Conservation (phyloP, 2,797 vertebrate species). For the Leptatherina wallacei region DNA sequence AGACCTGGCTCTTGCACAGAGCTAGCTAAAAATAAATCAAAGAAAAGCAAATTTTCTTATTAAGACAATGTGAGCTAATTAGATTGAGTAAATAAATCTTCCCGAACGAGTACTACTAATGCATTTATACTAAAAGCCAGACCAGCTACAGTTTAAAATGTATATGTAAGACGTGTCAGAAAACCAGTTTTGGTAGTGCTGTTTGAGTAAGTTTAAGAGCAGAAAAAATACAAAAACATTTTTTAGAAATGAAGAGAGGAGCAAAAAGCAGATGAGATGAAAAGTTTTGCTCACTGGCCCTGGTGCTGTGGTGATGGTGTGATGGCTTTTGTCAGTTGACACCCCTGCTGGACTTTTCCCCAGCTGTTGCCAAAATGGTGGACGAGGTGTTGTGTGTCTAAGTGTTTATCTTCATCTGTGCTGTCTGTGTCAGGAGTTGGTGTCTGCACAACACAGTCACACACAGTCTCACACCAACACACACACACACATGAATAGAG, state of each 20-base stretch:
- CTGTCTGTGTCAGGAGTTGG: constrained; percentile 46
- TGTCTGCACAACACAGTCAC: constrained; percentile 39
- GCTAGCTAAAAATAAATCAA: no score
- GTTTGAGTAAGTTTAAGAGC: neutral
- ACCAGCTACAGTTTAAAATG: neutral
- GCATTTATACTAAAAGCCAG: neutral
- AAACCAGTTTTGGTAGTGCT: neutral
- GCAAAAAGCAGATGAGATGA: neutral
- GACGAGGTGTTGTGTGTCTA: constrained; percentile 51
- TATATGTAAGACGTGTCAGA: neutral
- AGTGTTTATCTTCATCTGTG: constrained; percentile 41
- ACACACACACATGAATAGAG: constrained; percentile 24
- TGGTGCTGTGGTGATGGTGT: constrained; percentile 20
- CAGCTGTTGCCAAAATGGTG: constrained; percentile 48
- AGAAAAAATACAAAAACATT: no score
- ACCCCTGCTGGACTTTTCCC: constrained; percentile 21
- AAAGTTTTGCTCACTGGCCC: constrained; percentile 32
- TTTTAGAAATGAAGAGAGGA: neutral
- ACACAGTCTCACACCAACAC: constrained; percentile 13
- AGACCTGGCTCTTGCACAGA: no score
- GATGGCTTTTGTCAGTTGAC: constrained; percentile 64
- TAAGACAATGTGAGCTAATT: no score
- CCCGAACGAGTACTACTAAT: neutral
- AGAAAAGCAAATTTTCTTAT: no score
- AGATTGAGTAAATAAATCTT: no score